Base-by-base conservation (phyloP, 2,888 invertebrate genomes). In the Pollenia angustigena region DNA sequence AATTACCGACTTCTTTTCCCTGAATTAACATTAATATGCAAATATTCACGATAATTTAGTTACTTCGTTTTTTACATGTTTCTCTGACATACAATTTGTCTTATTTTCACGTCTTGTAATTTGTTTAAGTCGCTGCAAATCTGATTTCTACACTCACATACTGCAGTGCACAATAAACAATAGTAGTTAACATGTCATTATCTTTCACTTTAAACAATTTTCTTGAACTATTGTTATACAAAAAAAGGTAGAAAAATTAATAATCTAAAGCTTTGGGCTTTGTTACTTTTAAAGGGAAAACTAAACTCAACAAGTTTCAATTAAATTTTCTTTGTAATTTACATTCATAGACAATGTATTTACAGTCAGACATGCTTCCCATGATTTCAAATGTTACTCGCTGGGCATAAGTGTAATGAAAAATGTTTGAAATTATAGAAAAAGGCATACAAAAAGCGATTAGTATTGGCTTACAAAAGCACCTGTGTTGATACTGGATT, bases 191-290 rank as follows among this genome's bases (percentile, higher is more conserved):
- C 83, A 69, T 86, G 76, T 81, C 80, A 87, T 87, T 87, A 87
- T 87, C 86, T 87, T 87, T 87, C 86, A 83, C 86, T 87, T 87
- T 78, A 48, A 16, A 66, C 60, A 62, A 80, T 66, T 80, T 79
- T 71, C 52, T 58, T 46, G 1, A 60, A 64, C 71, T n/a, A 50
- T 75, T 78, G 68, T 69, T 78, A 52, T 48, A 48, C 46, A 60
- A 74, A 66, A 12, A 72, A 23, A 76, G 42, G 16, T 42, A 71
- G 50, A 76, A 76, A 83, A 83, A 72, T 60, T 71, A 79, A 62
- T 60, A 76, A 71, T 75, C 62, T 64, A 10, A 75, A 72, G 80
- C 86, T 80, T 66, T 58, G 68, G 81, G 83, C 76, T 64, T 76
- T 62, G n/a, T 66, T 50, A 42, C 23, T 66, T 75, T 52, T 76